These are phyloP conservation scores for Danaus chrysippus DNA, from an alignment of 2,888 invertebrate species.

Conservation along the genomic window DNA sequence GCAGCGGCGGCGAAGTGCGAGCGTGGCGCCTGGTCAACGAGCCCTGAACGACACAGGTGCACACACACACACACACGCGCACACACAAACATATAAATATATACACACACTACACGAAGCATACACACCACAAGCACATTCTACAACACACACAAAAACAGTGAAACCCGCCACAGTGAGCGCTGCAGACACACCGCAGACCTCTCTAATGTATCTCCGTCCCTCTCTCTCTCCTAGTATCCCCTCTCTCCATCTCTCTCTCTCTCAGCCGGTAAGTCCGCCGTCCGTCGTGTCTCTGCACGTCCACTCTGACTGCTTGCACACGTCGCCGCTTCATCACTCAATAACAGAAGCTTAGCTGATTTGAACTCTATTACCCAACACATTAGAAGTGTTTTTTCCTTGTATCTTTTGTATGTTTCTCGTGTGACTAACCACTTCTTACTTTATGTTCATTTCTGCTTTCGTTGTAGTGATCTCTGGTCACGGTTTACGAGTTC, in stretches of 20 bases:
- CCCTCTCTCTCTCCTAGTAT: no score
- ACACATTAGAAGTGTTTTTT: slow-evolving; percentile 22
- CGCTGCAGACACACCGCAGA: background rate
- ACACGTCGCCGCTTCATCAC: slow-evolving; percentile 60
- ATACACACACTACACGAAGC: slow-evolving; percentile 12
- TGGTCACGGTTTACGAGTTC: slow-evolving; percentile 17
- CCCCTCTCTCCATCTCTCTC: no score
- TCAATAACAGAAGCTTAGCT: slow-evolving; percentile 37
- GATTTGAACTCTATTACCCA: slow-evolving; percentile 15
- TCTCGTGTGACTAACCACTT: slow-evolving; percentile 25
- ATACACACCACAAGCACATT: background rate
- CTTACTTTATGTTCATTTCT: slow-evolving; percentile 20
- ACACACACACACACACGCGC: slow-evolving; percentile 37
- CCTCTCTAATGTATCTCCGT: background rate
- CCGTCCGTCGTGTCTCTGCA: slow-evolving; percentile 26
- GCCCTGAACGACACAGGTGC: slow-evolving; percentile 56
- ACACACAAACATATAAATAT: slow-evolving; percentile 24
- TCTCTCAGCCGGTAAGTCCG: slow-evolving; percentile 3
- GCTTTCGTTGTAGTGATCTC: slow-evolving; percentile 28
- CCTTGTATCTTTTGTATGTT: slow-evolving; percentile 20
- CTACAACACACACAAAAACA: slow-evolving; percentile 15
- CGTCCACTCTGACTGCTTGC: slow-evolving; percentile 24
- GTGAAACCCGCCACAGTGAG: background rate
- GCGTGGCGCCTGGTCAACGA: slow-evolving; percentile 79
- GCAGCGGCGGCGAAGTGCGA: slow-evolving; percentile 86